Evolutionary conservation across 2,888 invertebrate genomes (phyloP).

Genomic region (Apodemia duryi): DNA sequence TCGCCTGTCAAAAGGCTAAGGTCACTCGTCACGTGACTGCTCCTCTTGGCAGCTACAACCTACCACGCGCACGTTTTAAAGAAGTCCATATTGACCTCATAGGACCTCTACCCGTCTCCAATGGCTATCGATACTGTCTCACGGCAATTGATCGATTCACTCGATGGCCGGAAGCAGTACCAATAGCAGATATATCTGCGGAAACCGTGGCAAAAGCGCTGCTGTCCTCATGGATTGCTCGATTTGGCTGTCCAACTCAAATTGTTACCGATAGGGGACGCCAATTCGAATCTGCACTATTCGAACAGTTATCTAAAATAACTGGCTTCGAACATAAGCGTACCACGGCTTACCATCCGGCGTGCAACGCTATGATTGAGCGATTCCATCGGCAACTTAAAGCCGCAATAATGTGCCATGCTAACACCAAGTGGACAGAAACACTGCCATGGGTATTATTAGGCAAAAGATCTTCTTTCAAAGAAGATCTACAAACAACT

Average conservation of each 20-base stretch:
- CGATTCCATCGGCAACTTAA: conserved; percentile 31
- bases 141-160: conserved; percentile 34
- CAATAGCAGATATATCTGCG: conserved; percentile 44
- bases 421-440: conserved; percentile 25
- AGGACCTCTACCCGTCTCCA: conserved; percentile 26
- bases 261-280: conserved; percentile 28
- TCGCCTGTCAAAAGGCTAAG: conserved; percentile 41
- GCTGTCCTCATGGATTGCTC: conserved; percentile 46
- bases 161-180: conserved; percentile 47
- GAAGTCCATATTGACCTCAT: conserved; percentile 29
- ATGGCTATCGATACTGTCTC: conserved; percentile 29
- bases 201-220: conserved; percentile 44
- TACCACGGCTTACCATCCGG: conserved; percentile 37
- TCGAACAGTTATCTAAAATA: conserved; percentile 24
- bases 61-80: conserved; percentile 24
- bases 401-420: conserved; percentile 25
- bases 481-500: conserved; percentile 31
- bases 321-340: conserved; percentile 29
- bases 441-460: conserved; percentile 29
- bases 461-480: conserved; percentile 26
- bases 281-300: conserved; percentile 37
- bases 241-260: conserved; percentile 33
- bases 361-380: conserved; percentile 35
- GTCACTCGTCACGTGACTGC: conserved; percentile 34
- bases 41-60: conserved; percentile 24